phyloP scores from a whole-genome alignment of 2,888 invertebrate species.

The Dromius quadrimaculatus region DNA sequence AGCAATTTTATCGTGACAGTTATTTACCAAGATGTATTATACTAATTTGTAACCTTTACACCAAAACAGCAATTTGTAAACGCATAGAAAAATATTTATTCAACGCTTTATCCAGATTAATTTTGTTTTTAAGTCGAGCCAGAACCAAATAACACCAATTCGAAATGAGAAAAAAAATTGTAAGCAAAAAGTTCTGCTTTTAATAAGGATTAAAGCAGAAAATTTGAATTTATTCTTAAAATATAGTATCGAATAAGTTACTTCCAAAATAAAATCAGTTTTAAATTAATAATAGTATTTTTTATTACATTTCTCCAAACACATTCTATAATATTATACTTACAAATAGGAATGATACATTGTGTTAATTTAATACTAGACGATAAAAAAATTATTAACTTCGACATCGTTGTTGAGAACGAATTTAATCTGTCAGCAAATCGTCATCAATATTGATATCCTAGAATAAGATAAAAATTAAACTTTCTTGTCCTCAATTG shows the following conservation, averaged over 20 bases:
- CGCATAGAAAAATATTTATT: conserved; percentile 63
- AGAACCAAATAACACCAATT: conserved; percentile 36
- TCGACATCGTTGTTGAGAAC: background rate
- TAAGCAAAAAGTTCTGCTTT: too few relatives aligned
- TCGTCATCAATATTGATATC: conserved; percentile 82
- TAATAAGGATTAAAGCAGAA: background rate
- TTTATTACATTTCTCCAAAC: conserved; percentile 11
- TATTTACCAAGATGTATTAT: conserved; percentile 48
- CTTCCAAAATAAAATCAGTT: background rate
- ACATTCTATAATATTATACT: conserved; percentile 25
- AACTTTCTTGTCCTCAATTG: background rate
- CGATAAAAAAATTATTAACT: conserved; percentile 25
- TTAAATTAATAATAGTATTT: conserved; percentile 33
- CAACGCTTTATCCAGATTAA: conserved; percentile 40
- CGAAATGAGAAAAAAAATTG: conserved; percentile 12
- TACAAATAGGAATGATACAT: conserved; percentile 50
- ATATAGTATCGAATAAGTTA: background rate
- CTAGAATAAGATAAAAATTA: conserved; percentile 65
- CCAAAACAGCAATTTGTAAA: conserved; percentile 66
- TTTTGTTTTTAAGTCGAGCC: conserved; percentile 46
- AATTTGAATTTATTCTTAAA: background rate
- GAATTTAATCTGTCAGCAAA: conserved; percentile 72
- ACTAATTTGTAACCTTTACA: conserved; percentile 32
- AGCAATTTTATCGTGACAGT: conserved; percentile 37
- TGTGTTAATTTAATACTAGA: conserved; percentile 28